Percentiles rank a stretch among this genome's conserved stretches.
Conservation (phyloP, 2,113 vertebrate species). For the Bos taurus region DNA sequence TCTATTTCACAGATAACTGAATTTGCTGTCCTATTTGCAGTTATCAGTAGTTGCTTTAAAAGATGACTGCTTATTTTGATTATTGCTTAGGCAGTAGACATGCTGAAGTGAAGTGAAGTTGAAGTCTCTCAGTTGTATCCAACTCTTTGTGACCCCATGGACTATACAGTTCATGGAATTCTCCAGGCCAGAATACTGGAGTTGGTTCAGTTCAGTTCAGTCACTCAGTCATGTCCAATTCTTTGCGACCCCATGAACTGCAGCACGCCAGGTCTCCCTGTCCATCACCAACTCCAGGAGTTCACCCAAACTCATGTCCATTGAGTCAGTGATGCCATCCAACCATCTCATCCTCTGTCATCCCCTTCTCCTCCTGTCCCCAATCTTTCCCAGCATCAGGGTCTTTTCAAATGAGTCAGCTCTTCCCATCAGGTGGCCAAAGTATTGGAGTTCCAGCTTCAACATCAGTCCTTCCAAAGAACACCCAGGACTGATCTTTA, state of each 20-base stretch:
- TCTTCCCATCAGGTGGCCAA: too few relatives aligned
- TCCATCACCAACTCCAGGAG: neutral
- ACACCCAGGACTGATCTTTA: too few relatives aligned
- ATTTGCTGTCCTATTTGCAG: neutral
- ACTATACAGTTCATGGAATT: neutral
- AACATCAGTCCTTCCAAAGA: too few relatives aligned
- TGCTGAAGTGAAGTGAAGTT: neutral
- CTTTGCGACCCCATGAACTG: accelerated
- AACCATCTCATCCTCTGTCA: neutral
- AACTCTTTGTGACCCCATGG: neutral
- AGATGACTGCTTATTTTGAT: neutral
- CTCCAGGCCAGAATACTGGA: neutral
- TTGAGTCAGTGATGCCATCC: neutral
- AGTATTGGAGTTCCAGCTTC: too few relatives aligned
- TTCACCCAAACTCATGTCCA: neutral
- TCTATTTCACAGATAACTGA: neutral
- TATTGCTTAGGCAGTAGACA: neutral
- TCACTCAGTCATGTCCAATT: accelerated
- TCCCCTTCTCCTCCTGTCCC: neutral
- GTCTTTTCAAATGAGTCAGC: too few relatives aligned
- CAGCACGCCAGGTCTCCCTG: neutral
- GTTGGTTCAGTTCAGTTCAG: neutral
- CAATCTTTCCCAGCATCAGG: neutral
- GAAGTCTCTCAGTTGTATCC: neutral
- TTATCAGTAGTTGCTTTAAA: conserved; percentile 10